Percentiles rank a stretch among this genome's conserved stretches.
Evolutionary conservation across 2,797 vertebrate genomes (phyloP).

Genomic region (Catostomus latipinnis): DNA sequence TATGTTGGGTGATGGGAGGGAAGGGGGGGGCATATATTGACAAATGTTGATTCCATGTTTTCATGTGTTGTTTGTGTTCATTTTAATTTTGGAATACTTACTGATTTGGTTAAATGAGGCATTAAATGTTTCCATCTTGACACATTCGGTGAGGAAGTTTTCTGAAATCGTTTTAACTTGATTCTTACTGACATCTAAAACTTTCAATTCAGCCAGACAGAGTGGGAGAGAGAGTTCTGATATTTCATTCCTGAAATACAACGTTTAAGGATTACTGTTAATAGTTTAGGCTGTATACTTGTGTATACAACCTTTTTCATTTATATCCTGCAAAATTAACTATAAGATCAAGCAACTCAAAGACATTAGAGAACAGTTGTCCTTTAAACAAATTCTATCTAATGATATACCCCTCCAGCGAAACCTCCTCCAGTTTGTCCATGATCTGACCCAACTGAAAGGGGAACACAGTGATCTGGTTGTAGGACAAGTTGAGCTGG

Average conservation of each 20-base stretch:
- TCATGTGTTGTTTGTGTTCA: no score
- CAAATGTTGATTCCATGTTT: no score
- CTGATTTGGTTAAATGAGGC: constrained; percentile 87
- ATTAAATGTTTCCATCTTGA: constrained; percentile 87
- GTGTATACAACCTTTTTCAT: neutral
- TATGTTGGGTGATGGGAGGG: no score
- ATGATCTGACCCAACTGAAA: constrained; percentile 73
- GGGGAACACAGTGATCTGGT: constrained; percentile 83
- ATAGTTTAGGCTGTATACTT: neutral
- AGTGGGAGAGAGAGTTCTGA: constrained; percentile 73
- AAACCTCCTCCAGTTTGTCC: constrained; percentile 85
- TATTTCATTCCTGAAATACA: constrained; percentile 83
- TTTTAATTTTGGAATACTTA: constrained; percentile 69
- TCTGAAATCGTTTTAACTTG: constrained; percentile 77
- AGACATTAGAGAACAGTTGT: neutral
- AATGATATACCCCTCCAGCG: constrained; percentile 85
- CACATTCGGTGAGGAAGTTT: constrained; percentile 82
- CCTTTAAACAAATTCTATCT: neutral
- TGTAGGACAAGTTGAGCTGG: constrained; percentile 91
- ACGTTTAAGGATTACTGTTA: constrained; percentile 2
- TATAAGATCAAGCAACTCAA: neutral
- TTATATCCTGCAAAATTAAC: neutral
- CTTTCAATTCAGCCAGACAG: constrained; percentile 83
- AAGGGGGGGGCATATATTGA: no score
- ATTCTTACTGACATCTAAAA: constrained; percentile 92